phyloP scores from a whole-genome alignment of 2,797 vertebrate genomes.

The Eurystomus glaucurus region DNA sequence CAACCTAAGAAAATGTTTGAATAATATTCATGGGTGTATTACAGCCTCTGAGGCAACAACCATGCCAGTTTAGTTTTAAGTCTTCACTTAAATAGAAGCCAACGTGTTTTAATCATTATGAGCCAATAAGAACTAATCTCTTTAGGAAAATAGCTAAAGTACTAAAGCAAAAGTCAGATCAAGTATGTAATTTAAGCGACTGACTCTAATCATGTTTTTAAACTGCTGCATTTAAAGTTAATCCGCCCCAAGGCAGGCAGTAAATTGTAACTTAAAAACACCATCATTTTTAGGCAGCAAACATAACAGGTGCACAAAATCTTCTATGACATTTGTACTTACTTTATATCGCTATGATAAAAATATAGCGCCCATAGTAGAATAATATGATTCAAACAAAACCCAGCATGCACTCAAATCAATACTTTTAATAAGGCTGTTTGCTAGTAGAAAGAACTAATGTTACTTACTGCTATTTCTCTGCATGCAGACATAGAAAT shows the following conservation, averaged over 20 bases:
- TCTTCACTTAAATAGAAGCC: background rate
- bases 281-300: background rate
- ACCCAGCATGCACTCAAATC: background rate
- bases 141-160: background rate
- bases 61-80: background rate
- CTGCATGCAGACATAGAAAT: constrained; percentile 99
- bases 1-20: background rate
- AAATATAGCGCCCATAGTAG: background rate
- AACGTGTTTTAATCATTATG: background rate
- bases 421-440: background rate
- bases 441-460: constrained; percentile 50
- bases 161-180: background rate
- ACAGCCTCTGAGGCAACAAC: background rate
- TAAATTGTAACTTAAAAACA: background rate
- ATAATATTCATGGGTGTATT: background rate
- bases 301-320: background rate
- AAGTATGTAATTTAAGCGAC: background rate
- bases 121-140: background rate
- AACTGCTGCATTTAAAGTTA: background rate
- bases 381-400: background rate
- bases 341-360: background rate
- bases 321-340: background rate
- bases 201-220: background rate
- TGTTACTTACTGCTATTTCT: constrained; percentile 98
- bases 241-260: background rate